Evolutionary conservation across 2,797 vertebrate genomes (phyloP), one percentile per base, ranked within the genome.

Genomic region (Clarias laeviceps): DNA sequence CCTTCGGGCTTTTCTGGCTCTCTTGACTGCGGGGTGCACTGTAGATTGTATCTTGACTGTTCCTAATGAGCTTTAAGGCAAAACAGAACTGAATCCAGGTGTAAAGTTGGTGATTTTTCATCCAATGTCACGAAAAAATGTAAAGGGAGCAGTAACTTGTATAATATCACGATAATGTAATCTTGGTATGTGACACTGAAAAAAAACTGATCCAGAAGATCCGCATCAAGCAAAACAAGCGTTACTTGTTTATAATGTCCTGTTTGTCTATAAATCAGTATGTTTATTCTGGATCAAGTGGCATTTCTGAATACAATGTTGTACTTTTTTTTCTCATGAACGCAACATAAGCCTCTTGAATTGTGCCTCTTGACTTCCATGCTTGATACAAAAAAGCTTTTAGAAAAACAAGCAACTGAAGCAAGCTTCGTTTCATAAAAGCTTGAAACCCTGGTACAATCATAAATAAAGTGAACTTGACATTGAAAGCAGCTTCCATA

Each of bases 241-340:
- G 76, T 66, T 85, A 40, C 80, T 80, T 45, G 62, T 59, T 54
- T 37, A 80, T 78, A 29, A n/a, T 20, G 11, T 65, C 70, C 45
- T 50, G 54, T 87, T 82, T 87, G 61, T 45, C 66, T 64, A 66
- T 85, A 3, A 40, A 24, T 68, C 80, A 34, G 40, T 34, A 45
- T 86, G 72, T 88, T 90, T 88, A 61, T 69, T 82, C 80, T 78
- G 86, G 80, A 77, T 83, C 77, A 80, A 57, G 57, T 69, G 77
- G 29, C 37, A 69, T 81, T 57, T 85, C 45, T 50, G 7, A 80
- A 79, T 61, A 83, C 82, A 85, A 77, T 82, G 61, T 32, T 50
- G 45, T 62, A 4, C 32, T 62, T 74, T 54, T 54, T 29, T 66
- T 40, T 17, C 20, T 34, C 77, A 78, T n/a, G 57, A 57, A 76